phyloP scores from a whole-genome alignment of 30 jellyfish, hydroid and myxozoan species.

The Turritopsis rubra region DNA sequence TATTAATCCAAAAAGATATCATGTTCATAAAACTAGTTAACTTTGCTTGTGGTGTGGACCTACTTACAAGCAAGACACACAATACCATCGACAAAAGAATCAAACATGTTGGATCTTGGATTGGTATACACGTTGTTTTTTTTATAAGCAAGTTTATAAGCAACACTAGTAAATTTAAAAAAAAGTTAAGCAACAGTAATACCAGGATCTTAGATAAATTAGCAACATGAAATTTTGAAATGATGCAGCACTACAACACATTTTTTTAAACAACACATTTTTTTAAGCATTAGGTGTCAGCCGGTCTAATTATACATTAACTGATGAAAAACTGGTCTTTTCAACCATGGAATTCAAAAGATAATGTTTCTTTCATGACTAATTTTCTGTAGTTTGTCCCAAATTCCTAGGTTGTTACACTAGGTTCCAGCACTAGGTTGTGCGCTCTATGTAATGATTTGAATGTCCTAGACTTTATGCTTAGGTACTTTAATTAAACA shows the following conservation, averaged over 20 bases:
- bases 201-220: background rate
- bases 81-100: too few species aligned
- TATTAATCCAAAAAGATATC: background rate
- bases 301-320: too few species aligned
- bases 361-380: too few species aligned
- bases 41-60: background rate
- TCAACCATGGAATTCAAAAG: too few species aligned
- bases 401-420: background rate
- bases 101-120: background rate
- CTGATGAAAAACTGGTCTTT: too few species aligned
- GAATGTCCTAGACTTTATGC: background rate
- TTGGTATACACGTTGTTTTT: background rate
- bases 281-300: too few species aligned
- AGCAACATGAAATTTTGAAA: background rate
- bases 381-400: too few species aligned
- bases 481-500: background rate
- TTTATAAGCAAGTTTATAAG: too few species aligned
- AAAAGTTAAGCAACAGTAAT: background rate
- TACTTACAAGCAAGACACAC: too few species aligned
- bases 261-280: too few species aligned
- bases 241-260: background rate
- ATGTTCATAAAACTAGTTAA: background rate
- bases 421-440: background rate
- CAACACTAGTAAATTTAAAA: background rate
- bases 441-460: background rate